These are phyloP conservation scores for Dendrolimus punctatus DNA, from an alignment of 1,140 invertebrate species.

Conservation along the genomic window DNA sequence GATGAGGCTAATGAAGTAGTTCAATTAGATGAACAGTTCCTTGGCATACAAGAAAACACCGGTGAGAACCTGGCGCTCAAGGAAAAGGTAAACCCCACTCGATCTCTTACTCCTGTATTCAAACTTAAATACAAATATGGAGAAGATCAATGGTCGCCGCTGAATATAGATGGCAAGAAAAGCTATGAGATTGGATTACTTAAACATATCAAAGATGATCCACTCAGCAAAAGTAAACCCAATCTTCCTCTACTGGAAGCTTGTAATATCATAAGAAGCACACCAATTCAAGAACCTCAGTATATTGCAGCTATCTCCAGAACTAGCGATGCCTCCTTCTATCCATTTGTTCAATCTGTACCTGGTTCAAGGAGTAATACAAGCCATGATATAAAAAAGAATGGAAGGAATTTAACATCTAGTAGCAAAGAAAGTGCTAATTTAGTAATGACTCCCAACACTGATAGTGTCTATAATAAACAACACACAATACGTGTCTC, in stretches of 20 bases:
- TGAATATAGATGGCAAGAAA: conserved; percentile 86
- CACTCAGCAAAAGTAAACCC: conserved; percentile 82
- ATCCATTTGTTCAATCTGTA: conserved; percentile 45
- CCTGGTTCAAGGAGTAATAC: conserved; percentile 39
- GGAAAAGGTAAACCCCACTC: conserved; percentile 11
- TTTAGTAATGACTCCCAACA: conserved; percentile 27
- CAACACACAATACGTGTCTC: conserved; percentile 71
- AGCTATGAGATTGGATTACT: conserved; percentile 87
- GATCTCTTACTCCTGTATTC: conserved; percentile 18
- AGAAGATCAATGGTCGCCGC: conserved; percentile 88
- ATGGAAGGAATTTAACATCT: conserved; percentile 41
- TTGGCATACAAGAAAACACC: conserved; percentile 2
- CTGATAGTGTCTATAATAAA: conserved; percentile 62
- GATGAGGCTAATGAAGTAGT: conserved; percentile 63
- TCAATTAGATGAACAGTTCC: conserved; percentile 30
- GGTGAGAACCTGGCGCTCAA: background rate
- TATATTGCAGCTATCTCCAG: conserved; percentile 44
- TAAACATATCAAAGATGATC: conserved; percentile 80
- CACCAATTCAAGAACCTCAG: conserved; percentile 44
- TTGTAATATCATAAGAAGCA: conserved; percentile 53
- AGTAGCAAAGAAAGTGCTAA: conserved; percentile 55
- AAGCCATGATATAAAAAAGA: conserved; percentile 51
- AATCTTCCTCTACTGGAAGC: conserved; percentile 63
- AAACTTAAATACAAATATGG: conserved; percentile 57
- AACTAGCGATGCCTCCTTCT: conserved; percentile 52